Evolutionary conservation across 64 coral and sea anemone species (phyloP), one percentile per base, ranked within the genome.

Genomic region (Hydrozoanthus tunicans): DNA sequence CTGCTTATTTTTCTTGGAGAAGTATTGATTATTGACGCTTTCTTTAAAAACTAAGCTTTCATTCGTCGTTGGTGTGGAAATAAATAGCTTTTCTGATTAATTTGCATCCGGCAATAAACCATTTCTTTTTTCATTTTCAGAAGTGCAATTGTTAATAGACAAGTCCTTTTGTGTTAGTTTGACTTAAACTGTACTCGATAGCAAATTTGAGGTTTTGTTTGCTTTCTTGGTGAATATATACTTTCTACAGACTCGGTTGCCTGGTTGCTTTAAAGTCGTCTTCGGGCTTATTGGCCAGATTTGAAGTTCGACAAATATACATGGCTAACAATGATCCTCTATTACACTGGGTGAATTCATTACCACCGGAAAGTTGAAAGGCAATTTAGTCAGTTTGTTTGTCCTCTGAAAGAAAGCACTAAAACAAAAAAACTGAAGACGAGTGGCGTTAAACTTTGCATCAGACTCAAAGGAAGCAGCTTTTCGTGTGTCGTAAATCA

Each of bases 281-380:
- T 15, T 17, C 11, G 9, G 52, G 59, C 60, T 7, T 65, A 82
- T 82, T 82, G 80, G 80, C 12, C 13, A 65, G 24, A 10, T 82
- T 76, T 64, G 25, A 17, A 82, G 61, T 64, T 82, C 65, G 80
- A 64, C 80, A 82, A 65, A 82, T 27, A 82, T 0, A 5, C 5
- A 82, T 64, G 60, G 26, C 74, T 10, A 58, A 59, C 56, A 79
- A 80, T 80, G 56, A 80, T 26, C 56, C 11, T 25, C 80, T 13
- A 82, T 43, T 64, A 12, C 23, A 8, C 27, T 60, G 32, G 32
- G 0, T 43, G 61, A 82, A 82, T 82, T 64, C 61, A 82, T 82
- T 65, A 64, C 17, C 60, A 17, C 60, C 80, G 80, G 60, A 82
- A 82, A 12, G 25, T n/a, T 14, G 14, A 82, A 9, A 32, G 12